Evolutionary conservation across 2,797 vertebrate species (phyloP).

Genomic region (Lutjanus campechanus): DNA sequence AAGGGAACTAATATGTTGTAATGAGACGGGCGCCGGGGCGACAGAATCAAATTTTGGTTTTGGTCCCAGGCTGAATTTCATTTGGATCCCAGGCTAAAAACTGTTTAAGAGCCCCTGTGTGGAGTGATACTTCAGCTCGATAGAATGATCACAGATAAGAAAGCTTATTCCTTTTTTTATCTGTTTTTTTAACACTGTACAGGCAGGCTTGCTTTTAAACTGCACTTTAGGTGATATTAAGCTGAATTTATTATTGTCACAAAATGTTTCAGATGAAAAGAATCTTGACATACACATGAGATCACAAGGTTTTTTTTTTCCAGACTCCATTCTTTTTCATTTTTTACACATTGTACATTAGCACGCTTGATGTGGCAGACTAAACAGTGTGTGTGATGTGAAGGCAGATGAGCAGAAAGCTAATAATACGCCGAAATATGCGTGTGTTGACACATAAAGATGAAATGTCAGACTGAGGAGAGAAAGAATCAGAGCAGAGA

Average conservation of each 20-base stretch:
- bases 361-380: not conserved
- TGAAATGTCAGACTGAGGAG: constrained; percentile 7
- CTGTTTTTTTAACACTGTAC: constrained; percentile 7
- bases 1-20: constrained; percentile 57
- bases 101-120: constrained; percentile 15
- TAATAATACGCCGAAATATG: constrained; percentile 13
- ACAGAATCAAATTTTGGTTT: constrained; percentile 55
- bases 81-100: constrained; percentile 41
- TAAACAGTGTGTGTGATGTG: constrained; percentile 17
- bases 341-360: constrained; percentile 2
- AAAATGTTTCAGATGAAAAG: not conserved
- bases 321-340: not conserved
- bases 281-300: not conserved
- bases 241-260: constrained; percentile 12
- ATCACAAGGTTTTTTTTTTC: not conserved
- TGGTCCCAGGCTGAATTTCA: constrained; percentile 48
- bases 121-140: constrained; percentile 39
- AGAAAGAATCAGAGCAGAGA: constrained; percentile 1
- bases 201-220: constrained; percentile 1
- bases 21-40: constrained; percentile 43
- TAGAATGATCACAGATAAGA: constrained; percentile 19
- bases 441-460: constrained; percentile 11
- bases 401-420: constrained; percentile 16
- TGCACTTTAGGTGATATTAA: constrained; percentile 8
- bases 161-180: constrained; percentile 10